Conservation (phyloP, 2,113 vertebrate genomes). For the chimpanzee (Pan troglodytes) region NHGRI_mPanTro3-v2.1_pri NC_072402.2:105224501-105225000, state of each 20-base stretch:
- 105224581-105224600: neutral
- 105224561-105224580: slow-evolving; percentile 33
- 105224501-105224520: slow-evolving; percentile 59
- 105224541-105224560: neutral
- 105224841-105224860: slow-evolving; percentile 46
- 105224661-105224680: slow-evolving; percentile 4
- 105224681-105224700: slow-evolving; percentile 17
- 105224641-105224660: neutral
- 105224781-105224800: neutral
- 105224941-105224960: slow-evolving; percentile 60
- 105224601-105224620: neutral
- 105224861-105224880: slow-evolving; percentile 27
- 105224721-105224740: slow-evolving; percentile 46
- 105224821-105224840: slow-evolving; percentile 61
- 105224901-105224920: neutral
- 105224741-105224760: slow-evolving; percentile 57
- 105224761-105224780: slow-evolving; percentile 20
- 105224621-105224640: slow-evolving; percentile 17
- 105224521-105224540: slow-evolving; percentile 9
- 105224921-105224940: neutral
- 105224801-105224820: slow-evolving; percentile 69
- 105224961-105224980: slow-evolving; percentile 76
- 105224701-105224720: slow-evolving; percentile 49
- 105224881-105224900: neutral
- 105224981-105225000: slow-evolving; percentile 77